Percentiles rank a stretch among this genome's conserved stretches.
These are phyloP conservation scores for Philaenus spumarius DNA, from an alignment of 1,140 invertebrate genomes.

Conservation along the genomic window DNA sequence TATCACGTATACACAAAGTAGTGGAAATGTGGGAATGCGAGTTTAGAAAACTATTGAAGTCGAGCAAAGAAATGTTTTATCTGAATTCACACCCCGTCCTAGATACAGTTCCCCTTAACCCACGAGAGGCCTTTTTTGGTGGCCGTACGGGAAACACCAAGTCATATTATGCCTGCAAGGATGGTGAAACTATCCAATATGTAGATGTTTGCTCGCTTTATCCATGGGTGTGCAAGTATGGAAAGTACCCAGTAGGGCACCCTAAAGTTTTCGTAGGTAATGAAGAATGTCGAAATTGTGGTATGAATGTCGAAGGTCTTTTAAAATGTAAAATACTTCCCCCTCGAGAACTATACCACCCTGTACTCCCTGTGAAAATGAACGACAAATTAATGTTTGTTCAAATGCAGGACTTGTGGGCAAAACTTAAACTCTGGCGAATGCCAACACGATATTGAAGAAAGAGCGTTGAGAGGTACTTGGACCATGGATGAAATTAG, in stretches of 20 bases:
- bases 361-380: constrained; percentile 30
- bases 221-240: constrained; percentile 33
- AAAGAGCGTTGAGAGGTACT: constrained; percentile 35
- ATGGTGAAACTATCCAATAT: constrained; percentile 1
- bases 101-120: background rate
- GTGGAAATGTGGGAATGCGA: constrained; percentile 7
- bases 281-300: background rate
- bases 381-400: constrained; percentile 33
- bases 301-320: constrained; percentile 24
- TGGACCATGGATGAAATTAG: constrained; percentile 38
- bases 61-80: background rate
- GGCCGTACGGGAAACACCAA: background rate
- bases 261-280: constrained; percentile 34
- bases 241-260: constrained; percentile 36
- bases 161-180: background rate
- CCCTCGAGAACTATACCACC: constrained; percentile 32
- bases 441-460: constrained; percentile 31
- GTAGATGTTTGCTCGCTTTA: constrained; percentile 30
- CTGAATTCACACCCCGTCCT: background rate
- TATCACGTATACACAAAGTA: background rate
- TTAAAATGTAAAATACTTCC: constrained; percentile 32
- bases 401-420: constrained; percentile 29
- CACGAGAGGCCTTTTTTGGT: background rate
- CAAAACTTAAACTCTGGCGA: constrained; percentile 3
- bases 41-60: background rate